Conservation (phyloP, 2,888 invertebrate genomes). For the Trisateles emortualis region DNA sequence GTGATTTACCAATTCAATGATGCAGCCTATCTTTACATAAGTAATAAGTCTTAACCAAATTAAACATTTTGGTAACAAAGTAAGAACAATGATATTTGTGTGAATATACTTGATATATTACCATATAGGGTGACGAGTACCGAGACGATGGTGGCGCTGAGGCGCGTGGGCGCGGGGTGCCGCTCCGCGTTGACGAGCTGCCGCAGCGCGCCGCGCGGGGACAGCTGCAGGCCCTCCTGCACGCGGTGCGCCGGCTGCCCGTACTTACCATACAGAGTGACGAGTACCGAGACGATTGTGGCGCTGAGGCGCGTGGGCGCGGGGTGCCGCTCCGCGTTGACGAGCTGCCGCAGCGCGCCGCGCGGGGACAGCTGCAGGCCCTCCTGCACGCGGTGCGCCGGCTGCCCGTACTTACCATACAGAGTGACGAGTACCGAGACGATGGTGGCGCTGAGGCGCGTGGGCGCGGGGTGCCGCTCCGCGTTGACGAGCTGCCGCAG, state of each 20-base stretch:
- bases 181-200: conserved; percentile 78
- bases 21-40: no score
- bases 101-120: conserved; percentile 44
- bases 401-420: conserved; percentile 77
- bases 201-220: conserved; percentile 55
- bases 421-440: conserved; percentile 79
- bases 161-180: conserved; percentile 70
- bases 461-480: conserved; percentile 68
- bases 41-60: no score
- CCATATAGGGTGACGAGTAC: conserved; percentile 82
- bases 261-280: conserved; percentile 82
- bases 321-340: conserved; percentile 69
- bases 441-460: conserved; percentile 74
- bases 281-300: conserved; percentile 73
- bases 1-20: no score
- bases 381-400: conserved; percentile 54
- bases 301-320: conserved; percentile 80
- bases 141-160: conserved; percentile 78
- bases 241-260: conserved; percentile 54
- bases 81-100: background rate
- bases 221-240: conserved; percentile 50
- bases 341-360: conserved; percentile 69
- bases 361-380: conserved; percentile 48
- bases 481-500: conserved; percentile 78
- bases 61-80: no score